Evolutionary conservation across 2,113 vertebrate species (phyloP).

Genomic region (Labeo rohita): DNA sequence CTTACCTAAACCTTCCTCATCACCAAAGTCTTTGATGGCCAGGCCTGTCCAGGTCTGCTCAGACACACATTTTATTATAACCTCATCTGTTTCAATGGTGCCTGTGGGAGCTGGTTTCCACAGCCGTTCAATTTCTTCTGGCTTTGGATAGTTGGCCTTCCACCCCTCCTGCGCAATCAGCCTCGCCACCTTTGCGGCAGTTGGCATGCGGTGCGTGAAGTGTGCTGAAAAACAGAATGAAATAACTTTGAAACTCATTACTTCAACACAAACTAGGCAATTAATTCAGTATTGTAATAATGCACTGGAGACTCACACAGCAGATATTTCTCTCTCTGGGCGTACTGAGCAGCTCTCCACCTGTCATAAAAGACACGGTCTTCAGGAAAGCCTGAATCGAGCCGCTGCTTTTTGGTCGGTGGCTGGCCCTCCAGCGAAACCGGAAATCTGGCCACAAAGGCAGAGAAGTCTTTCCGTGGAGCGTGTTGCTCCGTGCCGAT

Average conservation of each 20-base stretch:
- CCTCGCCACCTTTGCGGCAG: not conserved
- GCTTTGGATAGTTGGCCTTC: constrained; percentile 8
- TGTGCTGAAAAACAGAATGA: not conserved
- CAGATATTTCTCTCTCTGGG: not conserved
- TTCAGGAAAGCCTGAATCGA: not conserved
- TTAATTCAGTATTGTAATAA: not conserved
- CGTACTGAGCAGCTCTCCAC: not conserved
- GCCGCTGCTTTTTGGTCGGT: not conserved
- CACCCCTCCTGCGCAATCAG: constrained; percentile 2
- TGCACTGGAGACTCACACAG: constrained; percentile 11
- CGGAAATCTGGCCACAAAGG: not conserved
- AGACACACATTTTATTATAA: not conserved
- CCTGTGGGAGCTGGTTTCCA: constrained; percentile 25
- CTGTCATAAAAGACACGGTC: not conserved
- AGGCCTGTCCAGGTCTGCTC: constrained; percentile 23
- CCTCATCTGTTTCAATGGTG: not conserved
- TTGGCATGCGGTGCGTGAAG: not conserved
- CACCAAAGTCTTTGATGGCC: constrained; percentile 30
- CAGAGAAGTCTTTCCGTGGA: not conserved
- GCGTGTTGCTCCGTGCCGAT: not conserved
- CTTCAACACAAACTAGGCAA: too few relatives aligned
- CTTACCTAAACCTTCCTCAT: constrained; percentile 13
- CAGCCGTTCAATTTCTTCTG: not conserved
- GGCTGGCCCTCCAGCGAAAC: not conserved
- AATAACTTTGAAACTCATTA: not conserved